Evolutionary conservation across 1,140 invertebrate genomes (phyloP).

Genomic region (Eufriesea mexicana): DNA sequence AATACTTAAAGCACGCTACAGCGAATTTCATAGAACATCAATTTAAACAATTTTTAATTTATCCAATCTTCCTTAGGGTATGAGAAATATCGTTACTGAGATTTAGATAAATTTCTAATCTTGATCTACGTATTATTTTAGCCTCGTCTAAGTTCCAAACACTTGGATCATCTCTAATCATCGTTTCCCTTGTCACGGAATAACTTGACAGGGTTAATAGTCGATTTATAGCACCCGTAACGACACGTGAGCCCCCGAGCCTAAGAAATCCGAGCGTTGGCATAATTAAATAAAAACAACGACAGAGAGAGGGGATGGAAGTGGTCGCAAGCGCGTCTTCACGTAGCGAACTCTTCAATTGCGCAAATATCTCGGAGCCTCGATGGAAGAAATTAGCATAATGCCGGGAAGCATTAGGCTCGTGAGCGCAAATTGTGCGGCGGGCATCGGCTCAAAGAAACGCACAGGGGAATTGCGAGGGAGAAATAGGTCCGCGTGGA

Average conservation of each 20-base stretch:
- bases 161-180: not conserved
- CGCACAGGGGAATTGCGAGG: constrained; percentile 11
- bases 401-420: constrained; percentile 70
- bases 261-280: not conserved
- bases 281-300: constrained; percentile 14
- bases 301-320: constrained; percentile 39
- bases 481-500: not conserved
- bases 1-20: no score
- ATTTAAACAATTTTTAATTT: no score
- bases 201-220: not conserved
- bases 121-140: no score
- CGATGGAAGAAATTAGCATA: constrained; percentile 70
- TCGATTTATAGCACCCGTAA: not conserved
- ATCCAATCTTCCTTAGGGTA: no score
- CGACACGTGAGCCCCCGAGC: not conserved
- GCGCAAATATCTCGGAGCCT: constrained; percentile 69
- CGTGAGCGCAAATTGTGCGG: constrained; percentile 64
- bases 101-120: no score
- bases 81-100: no score
- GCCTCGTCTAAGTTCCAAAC: not conserved
- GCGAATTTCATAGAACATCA: no score
- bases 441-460: constrained; percentile 55
- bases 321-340: constrained; percentile 62
- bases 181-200: not conserved
- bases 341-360: constrained; percentile 62